Base-by-base conservation (phyloP, 2,797 vertebrate genomes). In the Argya squamiceps region DNA sequence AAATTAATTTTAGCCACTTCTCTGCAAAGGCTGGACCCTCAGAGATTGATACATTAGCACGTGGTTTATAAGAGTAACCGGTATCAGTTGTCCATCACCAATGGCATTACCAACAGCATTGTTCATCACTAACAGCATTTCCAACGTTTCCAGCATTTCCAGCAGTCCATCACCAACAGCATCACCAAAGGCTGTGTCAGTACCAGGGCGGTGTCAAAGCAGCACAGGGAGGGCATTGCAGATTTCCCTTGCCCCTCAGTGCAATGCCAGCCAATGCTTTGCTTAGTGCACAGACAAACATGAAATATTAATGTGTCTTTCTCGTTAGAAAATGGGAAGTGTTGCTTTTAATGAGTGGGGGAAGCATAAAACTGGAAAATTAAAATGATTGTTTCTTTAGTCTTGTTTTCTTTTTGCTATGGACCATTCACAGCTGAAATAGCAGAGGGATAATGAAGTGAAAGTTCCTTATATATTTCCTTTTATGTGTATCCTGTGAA, bases 101-200 rank as follows among this genome's bases (percentile, higher is more conserved):
- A 49, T 3, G 9, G 47, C 26, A 49, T 27, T 26, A 11, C 29
- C 64, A 63, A 63, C 5, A 3, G 19, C 13, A 15, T 26, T 3
- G 1, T 23, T 4, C 34, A 37, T 15, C 27, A 5, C 29, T 39
- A 32, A 30, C 5, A 5, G 29, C 29, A 19, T 15, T 14, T 37
- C 37, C 37, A 37, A 37, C 12, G 37, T 37, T 37, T 37, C 37
- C 9, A 37, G 37, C 37, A 37, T 37, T 19, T 20, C 20, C n/a
- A 18, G 34, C 2, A 37, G n/a, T 49, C 26, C 8, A 27, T 19
- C 6, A 9, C 22, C n/a, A 34, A 19, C 0, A 5, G 4, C 7
- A 32, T 8, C 27, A 2, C 19, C 60, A 21, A 26, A 21, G 18
- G 22, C 29, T 0, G 0, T 7, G 15, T 1, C 0, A 0, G 39